phyloP scores from a whole-genome alignment of 2,797 vertebrate genomes.

The Hypotaenidia okinawae region DNA sequence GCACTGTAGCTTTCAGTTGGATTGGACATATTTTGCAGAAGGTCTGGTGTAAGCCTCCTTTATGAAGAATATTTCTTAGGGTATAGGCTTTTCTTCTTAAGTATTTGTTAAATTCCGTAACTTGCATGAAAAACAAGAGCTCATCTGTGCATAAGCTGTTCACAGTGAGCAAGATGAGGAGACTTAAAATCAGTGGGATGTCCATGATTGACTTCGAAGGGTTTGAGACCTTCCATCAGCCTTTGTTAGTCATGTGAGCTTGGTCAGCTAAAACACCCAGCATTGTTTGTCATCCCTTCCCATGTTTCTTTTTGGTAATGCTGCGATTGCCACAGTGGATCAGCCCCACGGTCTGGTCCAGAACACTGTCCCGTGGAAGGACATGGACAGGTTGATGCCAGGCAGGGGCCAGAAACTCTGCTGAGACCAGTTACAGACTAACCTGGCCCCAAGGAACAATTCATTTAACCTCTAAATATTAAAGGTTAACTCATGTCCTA shows the following conservation, averaged over 20 bases:
- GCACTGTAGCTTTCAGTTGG: not conserved
- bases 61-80: not conserved
- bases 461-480: conserved; percentile 3
- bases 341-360: not conserved
- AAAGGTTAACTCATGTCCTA: conserved; percentile 3
- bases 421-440: not conserved
- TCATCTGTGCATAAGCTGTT: not conserved
- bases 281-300: fast-evolving
- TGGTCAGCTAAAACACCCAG: not conserved
- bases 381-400: not conserved
- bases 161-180: not conserved
- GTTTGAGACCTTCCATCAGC: not conserved
- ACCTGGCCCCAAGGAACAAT: not conserved
- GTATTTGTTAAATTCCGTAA: not conserved
- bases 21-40: not conserved
- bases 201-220: not conserved
- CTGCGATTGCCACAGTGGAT: not conserved
- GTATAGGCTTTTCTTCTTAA: not conserved
- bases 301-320: not conserved
- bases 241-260: not conserved
- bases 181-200: not conserved
- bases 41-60: not conserved
- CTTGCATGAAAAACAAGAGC: not conserved
- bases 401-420: not conserved
- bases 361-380: not conserved